phyloP scores from a whole-genome alignment of 2,797 vertebrate species.

The Microhierax caerulescens region DNA sequence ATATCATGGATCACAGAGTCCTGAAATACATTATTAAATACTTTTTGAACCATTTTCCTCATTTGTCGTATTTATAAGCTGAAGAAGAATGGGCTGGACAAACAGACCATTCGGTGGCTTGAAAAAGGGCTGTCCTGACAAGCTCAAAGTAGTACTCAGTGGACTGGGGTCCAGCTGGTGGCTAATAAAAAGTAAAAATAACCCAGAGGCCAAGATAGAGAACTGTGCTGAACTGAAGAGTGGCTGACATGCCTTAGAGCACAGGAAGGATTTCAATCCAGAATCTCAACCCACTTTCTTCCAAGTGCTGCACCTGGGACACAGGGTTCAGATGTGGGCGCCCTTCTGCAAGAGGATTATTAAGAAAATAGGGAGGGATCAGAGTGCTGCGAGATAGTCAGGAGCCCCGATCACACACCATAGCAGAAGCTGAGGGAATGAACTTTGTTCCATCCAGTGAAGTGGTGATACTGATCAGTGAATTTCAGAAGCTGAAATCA shows the following conservation, averaged over 20 bases:
- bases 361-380: not conserved
- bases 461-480: not conserved
- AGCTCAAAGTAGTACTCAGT: not conserved
- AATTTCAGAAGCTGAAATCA: not conserved
- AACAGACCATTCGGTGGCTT: not conserved
- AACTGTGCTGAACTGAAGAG: not conserved
- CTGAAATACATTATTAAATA: not conserved
- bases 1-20: not conserved
- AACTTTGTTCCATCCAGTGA: not conserved
- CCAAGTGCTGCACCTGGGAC: not conserved
- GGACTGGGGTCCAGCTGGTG: not conserved
- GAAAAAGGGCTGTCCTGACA: not conserved
- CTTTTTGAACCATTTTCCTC: not conserved
- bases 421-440: not conserved
- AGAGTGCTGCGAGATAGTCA: not conserved
- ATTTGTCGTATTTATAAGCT: not conserved
- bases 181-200: not conserved
- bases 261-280: not conserved
- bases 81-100: not conserved
- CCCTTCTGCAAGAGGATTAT: not conserved
- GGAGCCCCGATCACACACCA: accelerated
- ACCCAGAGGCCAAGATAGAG: not conserved
- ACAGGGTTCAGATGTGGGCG: not conserved
- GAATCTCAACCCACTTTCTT: not conserved
- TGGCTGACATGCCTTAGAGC: not conserved